Base-by-base conservation (phyloP, 2,113 vertebrate genomes). In the Hymenochirus boettgeri region DNA sequence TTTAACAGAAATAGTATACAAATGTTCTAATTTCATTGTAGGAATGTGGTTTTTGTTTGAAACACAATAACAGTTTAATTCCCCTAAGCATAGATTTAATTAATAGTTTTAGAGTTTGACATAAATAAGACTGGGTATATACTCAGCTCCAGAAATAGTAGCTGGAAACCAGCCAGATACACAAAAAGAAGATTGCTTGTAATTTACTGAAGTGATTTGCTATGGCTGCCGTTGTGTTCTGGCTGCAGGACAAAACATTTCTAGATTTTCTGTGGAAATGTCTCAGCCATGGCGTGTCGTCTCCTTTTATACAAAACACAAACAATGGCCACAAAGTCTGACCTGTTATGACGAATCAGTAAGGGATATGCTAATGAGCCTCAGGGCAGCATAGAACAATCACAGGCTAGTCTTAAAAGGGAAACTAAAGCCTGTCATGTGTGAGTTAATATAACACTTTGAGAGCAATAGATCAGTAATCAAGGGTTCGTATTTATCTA, bases 1-100 rank as follows among this genome's bases (percentile, higher is more conserved):
- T 65, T 57, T 50, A 24, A 42, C 10, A 45, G 45, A 48, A 57
- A 65, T 46, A 27, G 25, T 65, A 18, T 25, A 57, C 31, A 65
- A 37, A 42, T 56, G 25, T 57, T 29, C 54, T 65, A 22, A 19
- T 50, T 57, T 57, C 63, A 65, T 25, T 46, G 45, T 45, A 65
- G 54, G 57, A 57, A 65, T 12, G 17, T 48, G 42, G 54, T 50
- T 65, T n/a, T 65, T 57, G 63, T 57, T 65, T 57, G 48, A 57
- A 65, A 57, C 63, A 57, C 57, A 65, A 65, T 65, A 65, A 65
- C 23, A 26, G 51, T 53, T 53, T 53, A 25, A 53, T 53, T 53
- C 54, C 57, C 63, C 54, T 48, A 57, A 65, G 63, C 54, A 24
- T n/a, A 65, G 63, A 65, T 57, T 65, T 65, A 65, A 65, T 65